Evolutionary conservation across 2,113 vertebrate genomes (phyloP).

Genomic region (Nannospalax galili): DNA sequence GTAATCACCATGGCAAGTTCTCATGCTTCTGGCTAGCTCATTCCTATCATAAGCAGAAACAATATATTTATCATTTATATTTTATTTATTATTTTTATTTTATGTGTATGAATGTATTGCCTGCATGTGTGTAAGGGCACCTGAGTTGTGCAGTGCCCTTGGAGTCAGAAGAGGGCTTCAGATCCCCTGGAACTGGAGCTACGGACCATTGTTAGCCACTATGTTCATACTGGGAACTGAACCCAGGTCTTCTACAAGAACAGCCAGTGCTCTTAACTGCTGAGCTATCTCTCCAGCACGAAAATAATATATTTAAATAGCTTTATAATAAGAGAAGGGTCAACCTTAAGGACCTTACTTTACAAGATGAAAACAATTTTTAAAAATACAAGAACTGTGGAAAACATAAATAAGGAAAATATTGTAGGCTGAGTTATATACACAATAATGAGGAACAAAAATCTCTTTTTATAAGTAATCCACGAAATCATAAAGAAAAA

Average conservation of each 20-base stretch:
- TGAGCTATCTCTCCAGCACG: too few relatives aligned
- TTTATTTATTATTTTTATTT: too few relatives aligned
- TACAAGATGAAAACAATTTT: conserved; percentile 30
- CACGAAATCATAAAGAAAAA: not conserved
- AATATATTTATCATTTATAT: not conserved
- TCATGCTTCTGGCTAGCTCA: too few relatives aligned
- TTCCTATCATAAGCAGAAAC: conserved; percentile 24
- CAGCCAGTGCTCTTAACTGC: too few relatives aligned
- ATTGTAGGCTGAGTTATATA: not conserved
- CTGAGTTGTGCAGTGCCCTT: too few relatives aligned
- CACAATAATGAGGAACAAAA: not conserved
- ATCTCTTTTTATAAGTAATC: not conserved
- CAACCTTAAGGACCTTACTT: conserved; percentile 6
- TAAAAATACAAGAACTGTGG: not conserved
- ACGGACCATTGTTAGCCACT: too few relatives aligned
- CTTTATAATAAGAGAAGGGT: conserved; percentile 2
- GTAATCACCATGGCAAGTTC: not conserved
- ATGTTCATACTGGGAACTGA: too few relatives aligned
- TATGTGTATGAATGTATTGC: too few relatives aligned
- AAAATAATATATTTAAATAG: conserved; percentile 9
- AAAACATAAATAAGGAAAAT: conserved; percentile 42
- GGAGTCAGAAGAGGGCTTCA: too few relatives aligned
- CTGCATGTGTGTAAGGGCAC: too few relatives aligned
- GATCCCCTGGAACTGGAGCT: too few relatives aligned
- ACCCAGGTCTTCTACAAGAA: too few relatives aligned